Conservation (phyloP, 2,797 vertebrate genomes). For the Danio tinwini region DNA sequence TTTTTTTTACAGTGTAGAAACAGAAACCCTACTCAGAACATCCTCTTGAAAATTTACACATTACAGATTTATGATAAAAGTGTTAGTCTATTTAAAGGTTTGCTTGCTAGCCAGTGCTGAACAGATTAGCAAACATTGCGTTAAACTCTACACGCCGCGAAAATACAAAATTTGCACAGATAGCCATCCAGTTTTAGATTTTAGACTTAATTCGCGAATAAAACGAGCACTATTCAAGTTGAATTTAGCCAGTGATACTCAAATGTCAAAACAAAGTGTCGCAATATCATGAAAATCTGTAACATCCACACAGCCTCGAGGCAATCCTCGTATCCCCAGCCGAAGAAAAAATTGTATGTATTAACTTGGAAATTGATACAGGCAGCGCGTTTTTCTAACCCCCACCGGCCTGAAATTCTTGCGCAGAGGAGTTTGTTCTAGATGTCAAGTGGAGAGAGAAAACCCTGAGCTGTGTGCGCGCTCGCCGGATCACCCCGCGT, state of each 20-base stretch:
- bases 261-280: conserved; percentile 37
- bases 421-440: conserved; percentile 43
- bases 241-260: background rate
- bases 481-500: conserved; percentile 37
- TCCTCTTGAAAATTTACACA: background rate
- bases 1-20: no score
- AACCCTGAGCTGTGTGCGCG: conserved; percentile 30
- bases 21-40: background rate
- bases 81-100: background rate
- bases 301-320: conserved; percentile 28
- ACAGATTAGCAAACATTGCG: background rate
- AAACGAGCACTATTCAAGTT: background rate
- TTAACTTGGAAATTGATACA: conserved; percentile 56
- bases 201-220: background rate
- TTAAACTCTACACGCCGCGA: background rate
- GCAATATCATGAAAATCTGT: conserved; percentile 31
- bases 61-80: background rate
- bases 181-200: background rate
- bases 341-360: conserved; percentile 33
- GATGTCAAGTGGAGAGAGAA: conserved; percentile 42
- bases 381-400: conserved; percentile 51
- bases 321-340: conserved; percentile 9
- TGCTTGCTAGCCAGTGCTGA: background rate
- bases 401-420: conserved; percentile 41
- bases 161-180: background rate